Base-by-base conservation (phyloP, 2,113 vertebrate genomes). In the Brachirus orientalis region DNA sequence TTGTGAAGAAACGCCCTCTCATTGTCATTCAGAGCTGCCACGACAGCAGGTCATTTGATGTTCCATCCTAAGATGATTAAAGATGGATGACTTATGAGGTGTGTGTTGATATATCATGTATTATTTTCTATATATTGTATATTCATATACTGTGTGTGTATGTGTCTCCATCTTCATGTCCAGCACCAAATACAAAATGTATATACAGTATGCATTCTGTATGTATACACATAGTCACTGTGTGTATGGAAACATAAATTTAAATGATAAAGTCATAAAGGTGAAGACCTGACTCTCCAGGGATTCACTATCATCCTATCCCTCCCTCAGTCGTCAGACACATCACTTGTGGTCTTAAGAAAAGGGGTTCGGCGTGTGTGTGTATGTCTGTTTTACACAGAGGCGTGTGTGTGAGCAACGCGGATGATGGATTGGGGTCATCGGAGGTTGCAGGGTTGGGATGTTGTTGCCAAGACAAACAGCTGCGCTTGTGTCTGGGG, bases 391-490 rank as follows among this genome's bases (percentile, higher is more conserved):
- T 4, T 43, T 11, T 14, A 2, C 40, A 12, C 12, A 14, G 10
- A 13, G 61, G 43, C 7, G 6, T 36, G 17, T 11, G 55, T 71
- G 2, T 62, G 56, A 35, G 59, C 56, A 43, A 10, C 10, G 14
- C 51, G 64, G 59, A 76, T 91, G 91, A 93, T 92, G 86, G 89
- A 92, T 93, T 88, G 72, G 88, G 90, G 89, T 91, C 82, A 71
- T 46, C 53, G 55, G 20, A 80, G 91, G 89, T 92, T 77, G 44
- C 62, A 60, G 86, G 87, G 88, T 85, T 86, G 82, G 62, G 45
- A 82, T 88, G 85, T 87, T 85, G 77, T 83, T 75, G 87, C 85
- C 86, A 88, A 91, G 87, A 82, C 85, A 88, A 89, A 91, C 91
- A 91, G 91, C 92, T 93, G 91, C 75, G 85, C 80, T 87, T 56